Evolutionary conservation across 2,797 vertebrate species (phyloP).

Genomic region (Masticophis lateralis): DNA sequence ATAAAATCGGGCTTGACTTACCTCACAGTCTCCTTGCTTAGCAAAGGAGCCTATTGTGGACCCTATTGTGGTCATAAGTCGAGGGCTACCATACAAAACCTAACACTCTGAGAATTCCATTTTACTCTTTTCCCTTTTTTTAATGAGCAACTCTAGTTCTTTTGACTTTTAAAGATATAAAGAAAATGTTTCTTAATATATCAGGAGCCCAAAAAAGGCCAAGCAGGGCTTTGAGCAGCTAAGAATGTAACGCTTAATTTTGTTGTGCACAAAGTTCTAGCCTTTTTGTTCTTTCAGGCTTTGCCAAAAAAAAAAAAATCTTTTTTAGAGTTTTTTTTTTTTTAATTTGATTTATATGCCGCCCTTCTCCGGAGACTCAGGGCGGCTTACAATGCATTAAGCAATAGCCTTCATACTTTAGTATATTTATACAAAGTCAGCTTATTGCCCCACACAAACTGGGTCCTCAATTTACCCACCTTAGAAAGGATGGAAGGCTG

Average conservation of each 20-base stretch:
- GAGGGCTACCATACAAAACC: not conserved
- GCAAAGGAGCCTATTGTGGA: not conserved
- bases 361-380: too few species aligned
- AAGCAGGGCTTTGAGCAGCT: not conserved
- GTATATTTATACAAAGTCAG: too few species aligned
- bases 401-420: too few species aligned
- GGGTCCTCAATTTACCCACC: too few species aligned
- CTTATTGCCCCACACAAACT: too few species aligned
- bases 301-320: not conserved
- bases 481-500: too few species aligned
- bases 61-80: not conserved
- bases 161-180: not conserved
- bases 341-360: too few species aligned
- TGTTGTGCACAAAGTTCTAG: not conserved
- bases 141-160: not conserved
- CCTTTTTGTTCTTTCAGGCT: not conserved
- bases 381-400: too few species aligned
- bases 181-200: not conserved
- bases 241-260: not conserved
- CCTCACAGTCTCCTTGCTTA: not conserved
- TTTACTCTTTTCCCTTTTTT: not conserved
- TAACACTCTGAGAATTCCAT: not conserved
- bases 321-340: too few species aligned
- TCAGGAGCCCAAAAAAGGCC: not conserved
- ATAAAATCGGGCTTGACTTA: not conserved